Base-by-base conservation (phyloP, 2,888 invertebrate genomes). In the Drosophila subsilvestris region DNA sequence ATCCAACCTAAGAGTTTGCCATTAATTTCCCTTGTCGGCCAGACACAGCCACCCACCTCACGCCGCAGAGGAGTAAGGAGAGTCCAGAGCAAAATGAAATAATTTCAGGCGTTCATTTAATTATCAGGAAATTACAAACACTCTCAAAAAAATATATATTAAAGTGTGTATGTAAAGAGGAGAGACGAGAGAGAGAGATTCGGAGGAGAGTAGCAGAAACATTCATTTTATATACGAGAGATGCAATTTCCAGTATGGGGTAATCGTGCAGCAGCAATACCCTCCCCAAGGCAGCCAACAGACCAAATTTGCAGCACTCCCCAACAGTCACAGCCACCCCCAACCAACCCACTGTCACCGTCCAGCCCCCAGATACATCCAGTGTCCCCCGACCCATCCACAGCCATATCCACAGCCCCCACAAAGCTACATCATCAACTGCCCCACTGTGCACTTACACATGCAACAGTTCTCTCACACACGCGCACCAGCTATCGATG, bases 181-280 rank as follows among this genome's bases (percentile, higher is more conserved):
- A 22, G 37, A 53, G 10, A 42, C 37, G 9, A 42, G 20, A 22
- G 20, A n/a, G 7, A 7, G 37, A n/a, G 14, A 37, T 1, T n/a
- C n/a, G 14, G 6, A 37, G 14, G 7, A 37, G 37, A 37, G 14
- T 7, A 5, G 32, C 37, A 27, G 37, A 32, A 37, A 20, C 27
- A 48, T 69, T 69, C 61, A 71, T 71, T 42, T 50, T 45, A 58
- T 49, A 58, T 47, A 67, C 25, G 53, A 70, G 55, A 80, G 80
- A 83, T 83, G 84, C 88, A 80, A 53, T 83, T 78, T 65, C 6
- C 63, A 73, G 86, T 65, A 76, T 83, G 80, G 86, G 88, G 83
- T 86, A 83, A 86, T 83, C 74, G 77, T 69, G 74, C 57, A 43
- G 69, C 69, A 68, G 68, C 12, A 32, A 29, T 12, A n/a, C 6